Conservation (phyloP, 2,797 vertebrate genomes). For the Phoxinus dragarum region DNA sequence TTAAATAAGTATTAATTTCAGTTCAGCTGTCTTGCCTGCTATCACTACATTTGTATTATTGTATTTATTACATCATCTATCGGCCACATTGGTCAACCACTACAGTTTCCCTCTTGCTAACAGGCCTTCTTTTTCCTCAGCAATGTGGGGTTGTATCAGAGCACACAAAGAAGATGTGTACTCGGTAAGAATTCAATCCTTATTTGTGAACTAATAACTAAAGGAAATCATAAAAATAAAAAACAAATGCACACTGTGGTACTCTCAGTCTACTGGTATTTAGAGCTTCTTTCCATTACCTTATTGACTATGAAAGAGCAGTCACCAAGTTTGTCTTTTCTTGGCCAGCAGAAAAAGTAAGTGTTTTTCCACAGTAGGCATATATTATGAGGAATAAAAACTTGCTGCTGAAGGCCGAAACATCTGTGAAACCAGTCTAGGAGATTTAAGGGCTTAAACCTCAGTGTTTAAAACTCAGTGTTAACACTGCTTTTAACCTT, state of each 20-base stretch:
- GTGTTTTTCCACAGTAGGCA: constrained; percentile 4
- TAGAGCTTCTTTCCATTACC: constrained; percentile 17
- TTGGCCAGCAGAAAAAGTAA: constrained; percentile 11
- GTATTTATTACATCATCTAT: background rate
- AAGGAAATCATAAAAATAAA: constrained; percentile 10
- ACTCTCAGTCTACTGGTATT: background rate
- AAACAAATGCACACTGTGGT: background rate
- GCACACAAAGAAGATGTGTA: constrained; percentile 99
- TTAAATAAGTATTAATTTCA: background rate
- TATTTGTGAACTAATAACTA: constrained; percentile 27
- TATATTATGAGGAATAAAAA: background rate
- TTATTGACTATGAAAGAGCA: background rate
- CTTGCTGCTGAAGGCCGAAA: background rate
- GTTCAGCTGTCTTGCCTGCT: background rate
- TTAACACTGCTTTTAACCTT: background rate
- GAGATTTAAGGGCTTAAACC: background rate
- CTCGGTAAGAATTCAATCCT: constrained; percentile 82
- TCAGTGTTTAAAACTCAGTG: background rate
- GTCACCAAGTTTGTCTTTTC: background rate
- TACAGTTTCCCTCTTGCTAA: background rate
- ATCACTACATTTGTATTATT: background rate
- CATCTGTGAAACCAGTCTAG: constrained; percentile 14
- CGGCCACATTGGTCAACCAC: background rate
- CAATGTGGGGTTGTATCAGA: constrained; percentile 98
- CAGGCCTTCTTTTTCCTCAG: constrained; percentile 74